A percentile compares a stretch with the other conserved stretches of the same genome.
Evolutionary conservation across 2,113 vertebrate species (phyloP).

Genomic region (Panurus biarmicus): DNA sequence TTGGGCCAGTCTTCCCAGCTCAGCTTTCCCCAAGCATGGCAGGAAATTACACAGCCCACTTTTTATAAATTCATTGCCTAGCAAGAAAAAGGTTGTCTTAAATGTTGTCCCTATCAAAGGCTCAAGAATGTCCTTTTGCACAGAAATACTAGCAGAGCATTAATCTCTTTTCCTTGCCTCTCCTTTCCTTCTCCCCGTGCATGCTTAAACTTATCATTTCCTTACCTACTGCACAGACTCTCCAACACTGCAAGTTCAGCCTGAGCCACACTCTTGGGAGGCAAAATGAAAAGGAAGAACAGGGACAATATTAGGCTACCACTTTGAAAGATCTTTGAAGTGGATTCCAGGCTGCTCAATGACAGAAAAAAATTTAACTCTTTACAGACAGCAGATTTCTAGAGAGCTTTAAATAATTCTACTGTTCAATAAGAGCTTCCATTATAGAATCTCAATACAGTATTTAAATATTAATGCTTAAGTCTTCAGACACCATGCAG

Average conservation of each 20-base stretch:
- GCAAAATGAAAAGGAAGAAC: not conserved
- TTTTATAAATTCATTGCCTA: conserved; percentile 1
- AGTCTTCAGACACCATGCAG: not conserved
- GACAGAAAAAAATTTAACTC: not conserved
- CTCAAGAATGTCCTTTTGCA: not conserved
- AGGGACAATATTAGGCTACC: not conserved
- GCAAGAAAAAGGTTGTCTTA: not conserved
- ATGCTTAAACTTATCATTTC: not conserved
- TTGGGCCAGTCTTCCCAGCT: not conserved
- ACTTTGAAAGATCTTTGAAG: not conserved
- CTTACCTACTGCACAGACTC: not conserved
- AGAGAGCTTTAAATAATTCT: not conserved
- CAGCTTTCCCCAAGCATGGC: not conserved
- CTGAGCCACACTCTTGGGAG: not conserved
- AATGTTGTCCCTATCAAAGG: not conserved
- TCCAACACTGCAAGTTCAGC: not conserved
- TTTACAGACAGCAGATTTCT: not conserved
- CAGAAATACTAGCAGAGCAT: not conserved
- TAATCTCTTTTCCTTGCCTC: not conserved
- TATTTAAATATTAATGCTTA: not conserved
- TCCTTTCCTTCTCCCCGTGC: not conserved
- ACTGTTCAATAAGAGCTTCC: not conserved
- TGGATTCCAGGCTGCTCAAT: not conserved
- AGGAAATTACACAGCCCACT: not conserved
- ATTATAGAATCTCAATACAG: not conserved